Percentiles rank a stretch among this genome's conserved stretches.
Evolutionary conservation across 2,888 invertebrate species (phyloP).

Genomic region (Bombylius major): DNA sequence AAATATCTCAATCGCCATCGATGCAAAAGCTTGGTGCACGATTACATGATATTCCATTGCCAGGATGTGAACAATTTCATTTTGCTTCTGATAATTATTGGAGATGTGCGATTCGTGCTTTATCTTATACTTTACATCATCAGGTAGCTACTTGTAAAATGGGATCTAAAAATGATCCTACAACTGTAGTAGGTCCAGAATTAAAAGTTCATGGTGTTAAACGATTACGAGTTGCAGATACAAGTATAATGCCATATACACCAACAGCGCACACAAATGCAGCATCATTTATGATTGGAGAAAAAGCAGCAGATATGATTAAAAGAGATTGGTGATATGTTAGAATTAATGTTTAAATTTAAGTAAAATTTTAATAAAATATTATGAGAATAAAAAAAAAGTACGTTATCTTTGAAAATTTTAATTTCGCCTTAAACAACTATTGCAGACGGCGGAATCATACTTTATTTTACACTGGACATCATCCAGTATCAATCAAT

Average conservation of each 20-base stretch:
- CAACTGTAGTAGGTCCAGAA: constrained; percentile 48
- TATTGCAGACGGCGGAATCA: no score
- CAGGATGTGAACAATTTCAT: constrained; percentile 37
- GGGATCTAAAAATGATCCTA: constrained; percentile 47
- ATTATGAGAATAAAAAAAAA: no score
- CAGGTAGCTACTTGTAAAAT: constrained; percentile 54
- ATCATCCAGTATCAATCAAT: no score
- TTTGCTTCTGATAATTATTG: constrained; percentile 52
- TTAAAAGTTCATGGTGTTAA: constrained; percentile 46
- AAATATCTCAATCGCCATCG: constrained; percentile 41
- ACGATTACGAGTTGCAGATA: constrained; percentile 48
- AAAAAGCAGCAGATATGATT: constrained; percentile 52
- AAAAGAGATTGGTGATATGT: constrained; percentile 38
- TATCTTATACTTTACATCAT: constrained; percentile 47
- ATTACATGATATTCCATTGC: constrained; percentile 39
- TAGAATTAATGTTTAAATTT: background rate
- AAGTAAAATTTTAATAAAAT: no score
- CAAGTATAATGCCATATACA: constrained; percentile 49
- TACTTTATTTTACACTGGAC: no score
- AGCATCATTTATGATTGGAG: constrained; percentile 52
- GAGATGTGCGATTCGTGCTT: constrained; percentile 48
- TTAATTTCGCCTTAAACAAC: no score
- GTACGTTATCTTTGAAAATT: no score
- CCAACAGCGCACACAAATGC: constrained; percentile 52
- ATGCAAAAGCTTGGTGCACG: constrained; percentile 45